Base-by-base conservation (phyloP, 2,797 vertebrate species). In the Eupleurogrammus muticus region DNA sequence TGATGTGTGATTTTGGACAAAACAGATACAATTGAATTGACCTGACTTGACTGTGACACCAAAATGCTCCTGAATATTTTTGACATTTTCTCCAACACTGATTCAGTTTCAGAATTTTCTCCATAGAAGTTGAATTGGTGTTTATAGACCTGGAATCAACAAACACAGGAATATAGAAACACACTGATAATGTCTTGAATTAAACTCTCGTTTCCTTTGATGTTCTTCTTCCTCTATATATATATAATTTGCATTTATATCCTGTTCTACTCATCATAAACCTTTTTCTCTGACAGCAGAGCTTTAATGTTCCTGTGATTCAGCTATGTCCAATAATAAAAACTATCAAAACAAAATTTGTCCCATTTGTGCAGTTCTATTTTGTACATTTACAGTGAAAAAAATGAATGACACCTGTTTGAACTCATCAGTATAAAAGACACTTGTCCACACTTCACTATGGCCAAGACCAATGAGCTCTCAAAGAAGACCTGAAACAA, bases 251-350 rank as follows among this genome's bases (percentile, higher is more conserved):
- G 38, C 42, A 63, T 64, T 80, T 70, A 44, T 42, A 14, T 60
- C 44, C 60, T 64, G 64, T 74, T 59, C 44, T 61, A 20, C 66
- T 68, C 44, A 28, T 28, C 60, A 23, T 60, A 53, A 65, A 48
- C 40, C 56, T 42, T 6, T 47, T 60, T 81, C 60, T 66, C 70
- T 73, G 58, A 73, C 50, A 51, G 46, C 66, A 52, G 36, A 59
- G 51, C 42, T 61, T 84, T 65, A 56, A 71, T 75, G 20, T 79
- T 69, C 20, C 62, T 82, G 81, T 81, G 17, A 74, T 17, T 87
- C 74, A 51, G 65, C 75, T 87, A 23, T 44, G 83, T 84, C 64
- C 80, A 84, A 85, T 89, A 83, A 87, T 66, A 79, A n/a, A 35
- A 70, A 73, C 20, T 46, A 61, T 73, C 51, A 58, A 58, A 78